Evolutionary conservation across 2,888 invertebrate species (phyloP), one percentile per base, ranked within the genome.

Genomic region (Elegia similella): DNA sequence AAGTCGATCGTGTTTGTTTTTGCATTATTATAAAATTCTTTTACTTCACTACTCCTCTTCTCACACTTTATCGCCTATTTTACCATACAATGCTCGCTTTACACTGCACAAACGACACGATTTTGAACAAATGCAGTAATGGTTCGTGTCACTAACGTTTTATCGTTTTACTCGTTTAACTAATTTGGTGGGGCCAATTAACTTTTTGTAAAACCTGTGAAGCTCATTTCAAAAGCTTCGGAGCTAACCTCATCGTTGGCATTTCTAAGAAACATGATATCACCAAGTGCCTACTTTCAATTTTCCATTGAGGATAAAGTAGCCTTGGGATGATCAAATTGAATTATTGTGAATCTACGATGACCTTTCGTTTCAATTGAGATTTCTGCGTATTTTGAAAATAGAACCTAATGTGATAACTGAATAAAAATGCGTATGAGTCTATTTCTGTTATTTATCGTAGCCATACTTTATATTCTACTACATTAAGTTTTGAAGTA

Each of bases 1-100:
- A 69, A 75, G 75, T 77, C 74, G 75, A 81, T 83, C 87, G 67
- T 80, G 86, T 86, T 86, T 80, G 80, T 86, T 86, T 88, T 88
- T 86, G 81, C 84, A 81, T 77, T 82, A 83, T 86, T 88, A 87
- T 84, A 84, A 86, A 84, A 85, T 86, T 83, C 83, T 82, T 74
- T 72, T 67, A 70, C 69, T 59, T 68, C 61, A 53, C 67, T 58
- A 56, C 59, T 53, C 52, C 58, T 63, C 63, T 59, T 15, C 55
- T 13, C 43, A 44, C 38, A 60, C 58, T 56, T 50, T 56, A 72
- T 70, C 59, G 66, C 60, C 38, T 55, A 57, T 57, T 47, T 56
- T 58, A 59, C 58, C 47, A 50, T 68, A 62, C 78, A 79, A 66
- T 65, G 75, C 62, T 12, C 56, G 16, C 57, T 62, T 63, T 48